phyloP scores from a whole-genome alignment of 1,140 invertebrate species.

The Whitmania pigra region DNA sequence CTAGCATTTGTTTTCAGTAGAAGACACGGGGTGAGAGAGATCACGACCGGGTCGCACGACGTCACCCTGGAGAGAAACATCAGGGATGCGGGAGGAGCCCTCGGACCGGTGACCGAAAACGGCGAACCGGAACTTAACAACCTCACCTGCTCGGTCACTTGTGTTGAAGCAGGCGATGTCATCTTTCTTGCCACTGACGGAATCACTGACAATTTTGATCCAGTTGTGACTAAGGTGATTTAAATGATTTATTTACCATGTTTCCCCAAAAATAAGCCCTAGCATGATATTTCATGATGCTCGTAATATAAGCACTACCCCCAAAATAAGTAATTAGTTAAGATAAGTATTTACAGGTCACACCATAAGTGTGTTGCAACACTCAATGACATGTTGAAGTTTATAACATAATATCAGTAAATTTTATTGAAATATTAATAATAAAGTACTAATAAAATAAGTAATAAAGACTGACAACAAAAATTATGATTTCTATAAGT shows the following conservation, averaged over 20 bases:
- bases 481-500: no score
- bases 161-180: slow-evolving; percentile 67
- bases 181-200: slow-evolving; percentile 81
- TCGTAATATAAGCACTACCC: no score
- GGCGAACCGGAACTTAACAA: slow-evolving; percentile 74
- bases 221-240: slow-evolving; percentile 74
- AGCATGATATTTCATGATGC: no score
- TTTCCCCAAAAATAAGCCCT: no score
- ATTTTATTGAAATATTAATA: no score
- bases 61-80: slow-evolving; percentile 76
- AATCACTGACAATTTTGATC: slow-evolving; percentile 86
- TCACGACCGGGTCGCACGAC: slow-evolving; percentile 67
- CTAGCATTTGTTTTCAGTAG: slow-evolving; percentile 73
- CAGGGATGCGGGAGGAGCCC: slow-evolving; percentile 74
- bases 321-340: no score
- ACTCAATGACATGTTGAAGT: no score
- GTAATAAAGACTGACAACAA: no score
- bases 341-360: no score
- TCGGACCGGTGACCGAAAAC: slow-evolving; percentile 73
- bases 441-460: no score
- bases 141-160: slow-evolving; percentile 74
- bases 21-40: slow-evolving; percentile 57
- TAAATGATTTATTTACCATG: neutral
- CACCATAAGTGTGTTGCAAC: no score
- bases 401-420: no score